A percentile compares a stretch with the other conserved stretches of the same genome.
Conservation (phyloP, 2,888 invertebrate species). For the Nemapogon koenigi region DNA sequence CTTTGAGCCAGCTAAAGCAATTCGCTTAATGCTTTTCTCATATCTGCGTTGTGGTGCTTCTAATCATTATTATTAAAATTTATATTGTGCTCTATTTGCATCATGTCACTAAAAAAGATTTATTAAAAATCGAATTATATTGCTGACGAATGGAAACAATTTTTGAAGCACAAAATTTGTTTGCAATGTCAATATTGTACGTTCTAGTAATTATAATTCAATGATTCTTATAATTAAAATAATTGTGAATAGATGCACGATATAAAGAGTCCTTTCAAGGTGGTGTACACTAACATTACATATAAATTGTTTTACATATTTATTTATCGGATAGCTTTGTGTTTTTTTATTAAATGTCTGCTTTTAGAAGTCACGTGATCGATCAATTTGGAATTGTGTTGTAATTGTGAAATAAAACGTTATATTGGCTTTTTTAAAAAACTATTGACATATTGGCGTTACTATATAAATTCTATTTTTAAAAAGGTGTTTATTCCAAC, state of each 20-base stretch:
- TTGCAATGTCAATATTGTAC: background rate
- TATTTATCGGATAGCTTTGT: no score
- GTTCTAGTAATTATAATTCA: background rate
- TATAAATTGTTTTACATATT: no score
- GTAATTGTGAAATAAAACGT: constrained; percentile 28
- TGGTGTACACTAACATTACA: no score
- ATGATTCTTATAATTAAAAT: background rate
- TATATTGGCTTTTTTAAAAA: constrained; percentile 45
- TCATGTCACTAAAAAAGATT: no score
- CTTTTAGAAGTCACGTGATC: constrained; percentile 24
- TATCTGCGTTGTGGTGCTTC: background rate
- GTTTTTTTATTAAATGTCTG: background rate
- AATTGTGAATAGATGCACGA: constrained; percentile 39
- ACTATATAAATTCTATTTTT: constrained; percentile 9
- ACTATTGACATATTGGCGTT: constrained; percentile 18
- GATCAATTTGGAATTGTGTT: constrained; percentile 61
- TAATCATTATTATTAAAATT: background rate
- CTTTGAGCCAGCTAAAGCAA: constrained; percentile 1
- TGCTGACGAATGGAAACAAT: no score
- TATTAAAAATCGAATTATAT: no score
- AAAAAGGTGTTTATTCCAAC: constrained; percentile 41
- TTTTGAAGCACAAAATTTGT: no score
- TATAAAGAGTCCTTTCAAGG: no score
- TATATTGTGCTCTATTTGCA: constrained; percentile 7
- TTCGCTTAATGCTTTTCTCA: background rate